These are phyloP conservation scores for Oscheius myriophilus DNA, from an alignment of 2,888 invertebrate species.

Conservation along the genomic window DNA sequence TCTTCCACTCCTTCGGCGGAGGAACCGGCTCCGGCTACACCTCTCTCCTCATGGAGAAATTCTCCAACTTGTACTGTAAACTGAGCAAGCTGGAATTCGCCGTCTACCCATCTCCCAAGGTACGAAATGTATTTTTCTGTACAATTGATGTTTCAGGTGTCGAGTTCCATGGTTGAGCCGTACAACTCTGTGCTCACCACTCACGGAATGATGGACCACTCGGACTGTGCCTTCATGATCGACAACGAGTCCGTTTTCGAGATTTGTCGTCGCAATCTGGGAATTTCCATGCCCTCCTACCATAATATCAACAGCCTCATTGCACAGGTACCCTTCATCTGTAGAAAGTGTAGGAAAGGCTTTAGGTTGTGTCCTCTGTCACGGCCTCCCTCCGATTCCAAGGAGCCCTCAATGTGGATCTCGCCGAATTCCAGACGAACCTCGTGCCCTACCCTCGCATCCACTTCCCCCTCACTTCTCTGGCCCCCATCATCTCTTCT, in stretches of 20 bases:
- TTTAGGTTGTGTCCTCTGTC: constrained; percentile 78
- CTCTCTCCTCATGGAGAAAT: constrained; percentile 85
- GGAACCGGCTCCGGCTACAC: constrained; percentile 89
- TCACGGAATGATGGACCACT: constrained; percentile 80
- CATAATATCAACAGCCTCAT: constrained; percentile 91
- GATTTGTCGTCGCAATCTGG: constrained; percentile 85
- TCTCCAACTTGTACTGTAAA: constrained; percentile 85
- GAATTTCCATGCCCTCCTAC: constrained; percentile 79
- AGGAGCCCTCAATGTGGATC: constrained; percentile 88
- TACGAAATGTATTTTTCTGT: background rate
- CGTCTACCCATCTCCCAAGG: constrained; percentile 86
- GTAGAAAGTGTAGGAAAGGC: background rate
- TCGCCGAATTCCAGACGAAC: constrained; percentile 79
- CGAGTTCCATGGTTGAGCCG: constrained; percentile 79
- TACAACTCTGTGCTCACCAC: constrained; percentile 96
- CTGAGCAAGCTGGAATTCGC: constrained; percentile 88
- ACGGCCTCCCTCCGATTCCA: constrained; percentile 90
- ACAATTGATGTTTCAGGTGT: constrained; percentile 57
- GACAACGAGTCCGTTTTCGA: constrained; percentile 84
- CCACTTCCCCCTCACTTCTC: constrained; percentile 84
- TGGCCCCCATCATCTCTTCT: constrained; percentile 64
- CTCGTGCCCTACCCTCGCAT: constrained; percentile 86
- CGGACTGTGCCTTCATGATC: constrained; percentile 78
- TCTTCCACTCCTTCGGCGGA: constrained; percentile 77
- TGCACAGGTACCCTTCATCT: constrained; percentile 75